Evolutionary conservation across 2,888 invertebrate genomes (phyloP).

Genomic region (Diabrotica balteata): DNA sequence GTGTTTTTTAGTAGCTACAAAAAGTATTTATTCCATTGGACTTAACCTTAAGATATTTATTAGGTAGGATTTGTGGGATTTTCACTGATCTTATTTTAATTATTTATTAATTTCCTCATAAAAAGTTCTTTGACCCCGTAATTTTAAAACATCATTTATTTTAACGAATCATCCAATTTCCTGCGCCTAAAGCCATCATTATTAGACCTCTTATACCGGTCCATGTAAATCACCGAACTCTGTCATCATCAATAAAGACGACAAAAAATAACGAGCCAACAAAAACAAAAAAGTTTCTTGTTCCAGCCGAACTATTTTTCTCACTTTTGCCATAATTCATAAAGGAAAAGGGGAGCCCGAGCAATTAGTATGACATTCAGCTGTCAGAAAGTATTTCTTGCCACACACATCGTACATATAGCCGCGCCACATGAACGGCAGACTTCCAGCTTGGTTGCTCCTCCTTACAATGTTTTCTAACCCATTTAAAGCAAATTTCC

Average conservation of each 20-base stretch:
- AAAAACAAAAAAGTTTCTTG: conserved; percentile 45
- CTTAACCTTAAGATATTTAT: too few species aligned
- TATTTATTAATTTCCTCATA: too few species aligned
- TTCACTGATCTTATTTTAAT: too few species aligned
- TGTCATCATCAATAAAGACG: conserved; percentile 28
- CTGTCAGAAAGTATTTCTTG: conserved; percentile 51
- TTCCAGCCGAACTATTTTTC: conserved; percentile 53
- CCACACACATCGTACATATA: conserved; percentile 51
- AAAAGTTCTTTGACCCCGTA: too few species aligned
- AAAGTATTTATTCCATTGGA: too few species aligned
- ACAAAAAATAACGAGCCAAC: conserved; percentile 30
- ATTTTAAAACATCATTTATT: too few species aligned
- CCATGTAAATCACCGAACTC: conserved; percentile 3
- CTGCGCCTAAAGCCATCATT: too few species aligned
- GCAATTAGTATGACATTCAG: conserved; percentile 59
- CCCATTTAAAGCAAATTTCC: conserved; percentile 45
- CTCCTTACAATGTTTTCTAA: conserved; percentile 41
- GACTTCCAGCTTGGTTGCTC: conserved; percentile 30
- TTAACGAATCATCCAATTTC: too few species aligned
- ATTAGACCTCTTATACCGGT: not conserved
- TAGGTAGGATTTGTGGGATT: too few species aligned
- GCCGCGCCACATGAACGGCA: conserved; percentile 43
- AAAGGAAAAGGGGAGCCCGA: conserved; percentile 47
- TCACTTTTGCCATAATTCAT: conserved; percentile 51
- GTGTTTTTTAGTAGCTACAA: too few species aligned